These are phyloP conservation scores for Leucopsar rothschildi DNA, from an alignment of 2,113 vertebrate genomes.

Conservation along the genomic window DNA sequence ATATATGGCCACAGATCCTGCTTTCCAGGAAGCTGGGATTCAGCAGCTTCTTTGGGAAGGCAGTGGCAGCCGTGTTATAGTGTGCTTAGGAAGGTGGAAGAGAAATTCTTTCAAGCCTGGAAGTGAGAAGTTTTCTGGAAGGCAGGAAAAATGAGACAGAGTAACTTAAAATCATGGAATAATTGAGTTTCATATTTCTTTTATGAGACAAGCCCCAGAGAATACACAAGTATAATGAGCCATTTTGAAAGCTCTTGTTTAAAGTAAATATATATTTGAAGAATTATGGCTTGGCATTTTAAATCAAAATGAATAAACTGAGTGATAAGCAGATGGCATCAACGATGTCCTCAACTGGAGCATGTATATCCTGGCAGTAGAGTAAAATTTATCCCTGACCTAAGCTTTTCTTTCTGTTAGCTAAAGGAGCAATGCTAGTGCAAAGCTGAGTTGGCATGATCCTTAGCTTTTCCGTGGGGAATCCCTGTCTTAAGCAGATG, in stretches of 20 bases:
- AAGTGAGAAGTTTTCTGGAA: neutral
- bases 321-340: neutral
- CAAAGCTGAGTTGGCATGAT: neutral
- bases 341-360: neutral
- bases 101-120: neutral
- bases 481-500: neutral
- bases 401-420: slow-evolving; percentile 1
- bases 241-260: neutral
- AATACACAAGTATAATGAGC: neutral
- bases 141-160: neutral
- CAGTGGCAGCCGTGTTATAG: neutral
- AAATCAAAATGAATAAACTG: neutral
- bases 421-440: neutral
- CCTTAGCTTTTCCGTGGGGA: neutral
- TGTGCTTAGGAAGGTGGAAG: neutral
- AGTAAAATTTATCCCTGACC: neutral
- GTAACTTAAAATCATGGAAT: neutral
- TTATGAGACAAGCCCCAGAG: neutral
- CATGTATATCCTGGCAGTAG: neutral
- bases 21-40: slow-evolving; percentile 18
- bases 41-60: neutral
- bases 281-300: neutral
- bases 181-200: neutral
- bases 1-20: neutral
- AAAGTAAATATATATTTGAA: neutral